A percentile compares a stretch with the other conserved stretches of the same genome.
phyloP scores from a whole-genome alignment of 2,888 invertebrate genomes.

The Eilema griseolum region DNA sequence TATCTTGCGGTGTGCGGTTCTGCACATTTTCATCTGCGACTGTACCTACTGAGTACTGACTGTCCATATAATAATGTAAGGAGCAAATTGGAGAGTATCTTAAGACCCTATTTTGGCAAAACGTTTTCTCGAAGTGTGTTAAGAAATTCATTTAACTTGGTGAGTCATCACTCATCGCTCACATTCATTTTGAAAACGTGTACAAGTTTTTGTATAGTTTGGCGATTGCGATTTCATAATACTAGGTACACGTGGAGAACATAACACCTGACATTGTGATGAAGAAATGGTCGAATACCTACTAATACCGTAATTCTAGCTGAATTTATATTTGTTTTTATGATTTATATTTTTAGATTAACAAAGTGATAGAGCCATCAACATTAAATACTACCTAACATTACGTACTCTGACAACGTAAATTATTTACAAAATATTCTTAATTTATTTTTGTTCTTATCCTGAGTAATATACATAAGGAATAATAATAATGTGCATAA shows the following conservation, averaged over 20 bases:
- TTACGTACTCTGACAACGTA: too few species aligned
- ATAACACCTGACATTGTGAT: constrained; percentile 15
- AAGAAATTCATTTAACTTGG: background rate
- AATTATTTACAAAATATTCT: too few species aligned
- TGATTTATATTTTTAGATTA: background rate
- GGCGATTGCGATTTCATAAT: background rate
- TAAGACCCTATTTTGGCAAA: too few species aligned
- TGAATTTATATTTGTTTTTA: background rate
- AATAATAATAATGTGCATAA: too few species aligned
- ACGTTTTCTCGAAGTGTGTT: too few species aligned
- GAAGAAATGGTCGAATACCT: background rate
- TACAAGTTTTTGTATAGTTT: background rate
- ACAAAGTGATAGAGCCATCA: background rate
- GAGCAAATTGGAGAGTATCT: too few species aligned
- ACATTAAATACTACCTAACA: background rate
- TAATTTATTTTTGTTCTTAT: too few species aligned
- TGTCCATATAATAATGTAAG: too few species aligned
- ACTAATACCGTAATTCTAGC: background rate
- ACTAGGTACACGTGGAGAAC: constrained; percentile 14
- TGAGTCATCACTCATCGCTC: background rate
- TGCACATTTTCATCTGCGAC: too few species aligned
- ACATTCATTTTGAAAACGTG: background rate
- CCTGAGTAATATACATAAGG: too few species aligned
- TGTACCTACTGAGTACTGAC: too few species aligned
- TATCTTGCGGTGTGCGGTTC: too few species aligned